Percentiles rank a stretch among this genome's conserved stretches.
These are phyloP conservation scores for human DNA, from an alignment of 2,113 vertebrate genomes.

Conservation along the genomic window GRCh38 chr14:81656501-81657000, in stretches of 20 bases:
- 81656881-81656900: not conserved
- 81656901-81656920: not conserved
- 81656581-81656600: not conserved
- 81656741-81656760: not conserved
- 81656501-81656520: not conserved
- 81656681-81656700: conserved; percentile 24
- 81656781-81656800: conserved; percentile 36
- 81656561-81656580: not conserved
- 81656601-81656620: not conserved
- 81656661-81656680: conserved; percentile 6
- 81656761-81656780: conserved; percentile 1
- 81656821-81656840: not conserved
- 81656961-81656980: not conserved
- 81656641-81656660: not conserved
- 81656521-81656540: not conserved
- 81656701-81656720: not conserved
- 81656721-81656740: not conserved
- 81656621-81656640: not conserved
- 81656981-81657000: not conserved
- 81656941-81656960: not conserved
- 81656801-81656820: not conserved
- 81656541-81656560: not conserved
- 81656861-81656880: not conserved
- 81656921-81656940: not conserved
- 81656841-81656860: not conserved